Conservation (phyloP, 35 echinoderm and acorn worm genomes). For the Stichopus chloronotus region DNA sequence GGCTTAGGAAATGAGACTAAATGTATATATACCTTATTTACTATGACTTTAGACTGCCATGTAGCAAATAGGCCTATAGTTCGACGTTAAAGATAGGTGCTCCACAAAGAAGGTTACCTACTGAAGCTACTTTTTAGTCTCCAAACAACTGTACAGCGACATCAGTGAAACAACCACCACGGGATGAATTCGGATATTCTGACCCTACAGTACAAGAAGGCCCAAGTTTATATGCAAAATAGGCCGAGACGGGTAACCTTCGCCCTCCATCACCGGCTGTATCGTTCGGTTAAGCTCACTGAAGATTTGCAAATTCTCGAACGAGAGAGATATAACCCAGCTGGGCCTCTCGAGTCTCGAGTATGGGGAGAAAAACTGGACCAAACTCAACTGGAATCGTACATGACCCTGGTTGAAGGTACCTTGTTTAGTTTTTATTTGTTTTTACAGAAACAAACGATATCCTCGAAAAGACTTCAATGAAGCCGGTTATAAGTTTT, state of each 20-base stretch:
- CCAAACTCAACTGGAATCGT: constrained; percentile 51
- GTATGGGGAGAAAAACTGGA: constrained; percentile 77
- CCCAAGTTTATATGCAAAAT: constrained; percentile 64
- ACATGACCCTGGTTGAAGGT: constrained; percentile 76
- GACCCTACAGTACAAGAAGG: constrained; percentile 72
- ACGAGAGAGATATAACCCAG: constrained; percentile 62
- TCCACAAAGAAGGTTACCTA: too few relatives aligned
- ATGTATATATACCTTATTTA: too few relatives aligned
- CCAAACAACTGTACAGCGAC: too few relatives aligned
- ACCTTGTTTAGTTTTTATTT: neutral
- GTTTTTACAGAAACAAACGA: neutral
- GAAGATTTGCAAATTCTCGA: constrained; percentile 74
- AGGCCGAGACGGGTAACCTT: constrained; percentile 68
- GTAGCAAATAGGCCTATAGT: too few relatives aligned
- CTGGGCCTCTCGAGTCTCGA: constrained; percentile 55
- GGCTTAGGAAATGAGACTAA: too few relatives aligned
- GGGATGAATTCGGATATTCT: constrained; percentile 58
- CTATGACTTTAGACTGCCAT: too few relatives aligned
- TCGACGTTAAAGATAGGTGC: too few relatives aligned
- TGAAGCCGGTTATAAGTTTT: too few relatives aligned
- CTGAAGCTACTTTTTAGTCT: too few relatives aligned
- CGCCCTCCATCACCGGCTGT: constrained; percentile 59
- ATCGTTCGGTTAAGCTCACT: constrained; percentile 63
- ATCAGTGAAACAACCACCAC: neutral
- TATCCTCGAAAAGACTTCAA: too few relatives aligned